Percentiles rank a stretch among this genome's conserved stretches.
Conservation (phyloP, 2,888 invertebrate genomes). For the Mimumesa dahlbomi region DNA sequence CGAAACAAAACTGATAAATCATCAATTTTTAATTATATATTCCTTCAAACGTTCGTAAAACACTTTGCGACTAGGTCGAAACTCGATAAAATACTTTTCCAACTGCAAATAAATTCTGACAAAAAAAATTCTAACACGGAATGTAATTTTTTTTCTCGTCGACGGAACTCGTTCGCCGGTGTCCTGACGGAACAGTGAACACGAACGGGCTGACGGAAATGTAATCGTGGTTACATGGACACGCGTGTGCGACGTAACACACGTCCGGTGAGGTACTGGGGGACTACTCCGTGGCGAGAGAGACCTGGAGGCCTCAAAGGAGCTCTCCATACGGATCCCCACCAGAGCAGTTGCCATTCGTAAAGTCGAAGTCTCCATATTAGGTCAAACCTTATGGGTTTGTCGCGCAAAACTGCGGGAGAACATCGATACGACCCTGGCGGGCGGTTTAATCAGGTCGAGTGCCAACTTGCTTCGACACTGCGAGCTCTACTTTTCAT, state of each 20-base stretch:
- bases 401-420: slow-evolving; percentile 70
- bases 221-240: slow-evolving; percentile 51
- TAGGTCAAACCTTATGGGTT: slow-evolving; percentile 80
- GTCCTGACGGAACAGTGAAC: too few species aligned
- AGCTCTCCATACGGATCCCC: slow-evolving; percentile 71
- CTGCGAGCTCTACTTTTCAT: slow-evolving; percentile 35
- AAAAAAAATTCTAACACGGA: too few species aligned
- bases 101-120: too few species aligned
- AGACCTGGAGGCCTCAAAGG: slow-evolving; percentile 71
- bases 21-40: too few species aligned
- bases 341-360: slow-evolving; percentile 68
- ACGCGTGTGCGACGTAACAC: slow-evolving; percentile 73
- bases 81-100: too few species aligned
- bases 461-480: slow-evolving; percentile 16
- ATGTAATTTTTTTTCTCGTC: too few species aligned
- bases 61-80: too few species aligned
- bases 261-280: slow-evolving; percentile 77
- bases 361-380: slow-evolving; percentile 75
- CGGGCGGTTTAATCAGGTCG: slow-evolving; percentile 46
- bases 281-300: slow-evolving; percentile 68
- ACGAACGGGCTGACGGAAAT: slow-evolving; percentile 49
- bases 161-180: too few species aligned
- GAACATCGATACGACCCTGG: slow-evolving; percentile 58
- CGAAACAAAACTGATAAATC: too few species aligned
- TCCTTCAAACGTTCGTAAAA: too few species aligned